Conservation (phyloP, 2,113 vertebrate genomes). For the Scortum barcoo region DNA sequence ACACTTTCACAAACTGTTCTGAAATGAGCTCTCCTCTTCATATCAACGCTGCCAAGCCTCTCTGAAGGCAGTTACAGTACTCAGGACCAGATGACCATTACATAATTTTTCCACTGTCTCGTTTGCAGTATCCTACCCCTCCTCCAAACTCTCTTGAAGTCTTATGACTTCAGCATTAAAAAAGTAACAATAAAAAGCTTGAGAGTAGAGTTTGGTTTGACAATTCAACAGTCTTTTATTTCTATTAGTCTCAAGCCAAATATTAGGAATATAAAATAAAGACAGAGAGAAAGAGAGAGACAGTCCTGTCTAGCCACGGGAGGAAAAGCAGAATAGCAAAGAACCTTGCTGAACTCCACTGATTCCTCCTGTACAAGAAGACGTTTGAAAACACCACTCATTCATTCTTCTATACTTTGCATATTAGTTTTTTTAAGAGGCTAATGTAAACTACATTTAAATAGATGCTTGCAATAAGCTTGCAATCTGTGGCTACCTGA, state of each 20-base stretch:
- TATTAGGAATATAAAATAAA: constrained; percentile 5
- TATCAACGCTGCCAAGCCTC: constrained; percentile 17
- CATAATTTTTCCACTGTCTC: constrained; percentile 10
- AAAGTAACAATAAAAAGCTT: neutral
- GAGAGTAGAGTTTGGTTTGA: constrained; percentile 7
- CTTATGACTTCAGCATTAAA: constrained; percentile 6
- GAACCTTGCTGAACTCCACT: neutral
- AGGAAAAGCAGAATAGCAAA: constrained; percentile 10
- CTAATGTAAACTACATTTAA: neutral
- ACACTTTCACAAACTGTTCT: neutral
- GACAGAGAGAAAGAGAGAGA: neutral
- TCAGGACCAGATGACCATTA: constrained; percentile 55
- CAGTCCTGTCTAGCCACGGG: neutral
- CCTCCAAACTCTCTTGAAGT: constrained; percentile 17
- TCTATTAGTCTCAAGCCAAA: neutral
- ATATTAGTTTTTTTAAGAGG: neutral
- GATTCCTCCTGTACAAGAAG: neutral
- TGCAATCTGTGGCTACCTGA: neutral
- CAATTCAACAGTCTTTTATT: constrained; percentile 13
- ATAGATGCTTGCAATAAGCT: neutral
- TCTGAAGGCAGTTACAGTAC: constrained; percentile 11
- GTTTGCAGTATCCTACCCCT: constrained; percentile 2
- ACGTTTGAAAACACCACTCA: neutral
- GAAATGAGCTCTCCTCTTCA: constrained; percentile 25
- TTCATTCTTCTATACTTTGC: no score